Base-by-base conservation (phyloP, 2,113 vertebrate genomes). In the Nerophis lumbriciformis region DNA sequence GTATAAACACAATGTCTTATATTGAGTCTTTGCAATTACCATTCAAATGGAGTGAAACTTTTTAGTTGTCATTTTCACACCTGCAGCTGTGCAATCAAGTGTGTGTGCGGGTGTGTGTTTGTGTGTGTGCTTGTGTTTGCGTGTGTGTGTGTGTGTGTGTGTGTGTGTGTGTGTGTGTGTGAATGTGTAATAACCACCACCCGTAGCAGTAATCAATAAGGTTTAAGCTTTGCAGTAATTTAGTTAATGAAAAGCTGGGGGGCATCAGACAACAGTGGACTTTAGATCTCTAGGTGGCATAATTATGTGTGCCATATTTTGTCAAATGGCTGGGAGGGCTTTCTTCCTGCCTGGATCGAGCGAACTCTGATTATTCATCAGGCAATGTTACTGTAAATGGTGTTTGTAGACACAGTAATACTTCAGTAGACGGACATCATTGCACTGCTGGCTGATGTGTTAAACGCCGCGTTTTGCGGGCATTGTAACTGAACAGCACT, bases 241-340 rank as follows among this genome's bases (percentile, higher is more conserved):
- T 84, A 78, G 85, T 85, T 90, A 89, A 92, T 91, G 89, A 89
- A 89, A 91, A 85, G 88, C 88, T 90, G 56, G 85, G 71, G 84
- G 89, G 79, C 80, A 87, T 78, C 72, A 82, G 78, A 74, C 78
- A 77, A 69, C 60, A 79, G 78, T 61, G 63, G 58, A 68, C 48
- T 68, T 80, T 76, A 79, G 70, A 83, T 80, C 80, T 85, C 80
- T 79, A 83, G 74, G 75, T 75, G 65, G 73, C 62, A 75, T 90
- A 90, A 91, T 90, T 87, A 89, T 82, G 69, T 82, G 69, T 69
- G 80, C 75, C 59, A 57, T 71, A 78, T 76, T 73, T 81, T 76
- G 73, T 87, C 73, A 86, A 90, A 87, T 77, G 3, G 81, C 85
- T 86, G 52, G 74, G 76, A 68, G 88, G 73, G 63, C 67, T 83